These are phyloP conservation scores for Dicycla oo DNA, from an alignment of 2,888 invertebrate species.

Conservation along the genomic window DNA sequence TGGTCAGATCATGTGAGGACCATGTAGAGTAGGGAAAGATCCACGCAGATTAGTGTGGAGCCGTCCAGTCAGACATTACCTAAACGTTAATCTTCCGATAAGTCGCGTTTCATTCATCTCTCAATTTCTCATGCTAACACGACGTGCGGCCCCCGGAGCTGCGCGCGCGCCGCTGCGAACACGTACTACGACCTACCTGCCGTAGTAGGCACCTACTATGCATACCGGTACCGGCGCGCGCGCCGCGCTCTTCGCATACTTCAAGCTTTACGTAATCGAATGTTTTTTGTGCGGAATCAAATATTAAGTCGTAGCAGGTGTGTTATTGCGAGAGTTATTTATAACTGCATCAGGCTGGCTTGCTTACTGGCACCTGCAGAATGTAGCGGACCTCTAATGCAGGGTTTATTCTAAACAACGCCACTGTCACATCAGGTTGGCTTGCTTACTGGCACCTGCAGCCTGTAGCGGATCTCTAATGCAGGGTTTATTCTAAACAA, in stretches of 20 bases:
- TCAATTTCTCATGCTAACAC: constrained; percentile 4
- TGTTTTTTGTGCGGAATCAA: constrained; percentile 41
- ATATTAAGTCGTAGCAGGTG: constrained; percentile 29
- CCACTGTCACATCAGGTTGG: no score
- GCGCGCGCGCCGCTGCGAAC: background rate
- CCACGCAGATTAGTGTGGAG: background rate
- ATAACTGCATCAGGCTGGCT: constrained; percentile 5
- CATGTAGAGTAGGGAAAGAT: no score
- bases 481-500: no score
- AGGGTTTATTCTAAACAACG: no score
- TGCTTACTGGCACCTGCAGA: background rate
- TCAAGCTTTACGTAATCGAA: constrained; percentile 51
- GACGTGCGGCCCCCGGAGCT: constrained; percentile 10
- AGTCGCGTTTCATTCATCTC: constrained; percentile 27
- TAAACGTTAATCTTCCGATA: constrained; percentile 4
- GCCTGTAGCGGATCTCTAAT: no score
- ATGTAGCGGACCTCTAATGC: no score
- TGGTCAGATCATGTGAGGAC: background rate
- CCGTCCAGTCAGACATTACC: constrained; percentile 2
- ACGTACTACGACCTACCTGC: constrained; percentile 12
- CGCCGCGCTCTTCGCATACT: constrained; percentile 54
- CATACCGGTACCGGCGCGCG: constrained; percentile 41
- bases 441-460: no score
- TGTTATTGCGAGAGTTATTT: constrained; percentile 19
- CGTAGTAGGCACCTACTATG: constrained; percentile 15